Base-by-base conservation (phyloP, 2,888 invertebrate species). In the Rambutsinella grinnellia region DNA sequence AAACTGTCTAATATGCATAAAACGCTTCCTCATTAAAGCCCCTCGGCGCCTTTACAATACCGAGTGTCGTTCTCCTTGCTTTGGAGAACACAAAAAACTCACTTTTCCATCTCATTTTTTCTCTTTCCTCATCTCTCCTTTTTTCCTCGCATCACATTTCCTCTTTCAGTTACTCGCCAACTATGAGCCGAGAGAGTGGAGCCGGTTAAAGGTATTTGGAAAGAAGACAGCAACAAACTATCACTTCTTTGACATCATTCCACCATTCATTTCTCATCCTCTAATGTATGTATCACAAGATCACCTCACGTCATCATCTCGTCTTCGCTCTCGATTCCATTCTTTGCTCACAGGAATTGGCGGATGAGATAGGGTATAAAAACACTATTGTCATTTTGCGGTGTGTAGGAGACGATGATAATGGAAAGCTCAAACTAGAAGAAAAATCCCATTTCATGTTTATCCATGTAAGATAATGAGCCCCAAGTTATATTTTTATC, bases 21-120 rank as follows among this genome's bases (percentile, higher is more conserved):
- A 76, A 76, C 76, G 76, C 69, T 76, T 76, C 61, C 76, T 76
- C 76, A 76, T 76, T 76, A 76, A 76, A 71, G 67, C 71, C 76
- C 70, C 76, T 71, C 76, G 76, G 76, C 71, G 76, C 66, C 63
- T 68, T 58, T 66, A 62, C 61, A 67, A 61, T 70, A 56, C 26
- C 46, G 44, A 70, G 62, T 70, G 70, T 70, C 70, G 62, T 70
- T 70, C 19, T 15, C 6, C 49, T 49, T 17, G 6, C 49, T 10
- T 44, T 15, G 36, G 51, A 51, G 2, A 36, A 24, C 24, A 44
- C 46, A 71, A 71, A 61, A 74, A 60, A 54, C 54, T 28, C 23
- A 54, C 47, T 63, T 36, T 58, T 21, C 56, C 47, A 46, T 51
- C 68, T 54, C 60, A 54, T 36, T 54, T 65, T 60, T 60, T 67